Conservation (phyloP, 2,113 vertebrate species). For the Poeciliopsis turrubarensis region DNA sequence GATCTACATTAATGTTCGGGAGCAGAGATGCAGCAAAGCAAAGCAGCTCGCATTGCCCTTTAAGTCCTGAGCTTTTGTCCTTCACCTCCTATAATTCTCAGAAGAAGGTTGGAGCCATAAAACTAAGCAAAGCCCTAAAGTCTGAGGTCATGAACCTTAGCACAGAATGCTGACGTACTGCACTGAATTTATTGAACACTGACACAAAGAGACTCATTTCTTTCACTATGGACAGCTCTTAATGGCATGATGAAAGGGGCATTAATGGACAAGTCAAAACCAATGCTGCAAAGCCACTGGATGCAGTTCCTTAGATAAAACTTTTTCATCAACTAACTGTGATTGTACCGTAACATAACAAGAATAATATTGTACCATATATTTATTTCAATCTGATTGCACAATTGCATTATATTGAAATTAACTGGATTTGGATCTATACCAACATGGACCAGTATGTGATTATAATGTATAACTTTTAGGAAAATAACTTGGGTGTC, state of each 20-base stretch:
- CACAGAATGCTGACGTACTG: not conserved
- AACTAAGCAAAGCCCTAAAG: slow-evolving; percentile 24
- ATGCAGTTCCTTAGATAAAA: too few relatives aligned
- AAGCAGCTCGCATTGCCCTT: slow-evolving; percentile 13
- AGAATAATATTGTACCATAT: not conserved
- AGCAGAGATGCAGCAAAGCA: slow-evolving; percentile 20
- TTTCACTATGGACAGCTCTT: not conserved
- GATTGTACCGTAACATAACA: not conserved
- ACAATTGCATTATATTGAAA: not conserved
- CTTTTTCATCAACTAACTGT: not conserved
- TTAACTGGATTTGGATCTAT: not conserved
- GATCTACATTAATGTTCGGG: slow-evolving; percentile 11
- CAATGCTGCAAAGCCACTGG: not conserved
- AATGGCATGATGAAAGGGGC: not conserved
- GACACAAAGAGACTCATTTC: not conserved
- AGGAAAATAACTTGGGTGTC: too few relatives aligned
- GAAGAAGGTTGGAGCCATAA: slow-evolving; percentile 38
- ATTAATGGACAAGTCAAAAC: slow-evolving; percentile 2
- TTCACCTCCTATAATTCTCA: slow-evolving; percentile 20
- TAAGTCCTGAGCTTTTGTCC: slow-evolving; percentile 16
- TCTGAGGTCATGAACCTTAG: slow-evolving; percentile 25
- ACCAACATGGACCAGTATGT: too few relatives aligned
- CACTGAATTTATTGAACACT: slow-evolving; percentile 1
- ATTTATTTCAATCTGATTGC: not conserved
- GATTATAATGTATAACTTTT: too few relatives aligned